Percentiles rank a stretch among this genome's conserved stretches.
phyloP scores from a whole-genome alignment of 2,113 vertebrate genomes.

The Gadus macrocephalus region DNA sequence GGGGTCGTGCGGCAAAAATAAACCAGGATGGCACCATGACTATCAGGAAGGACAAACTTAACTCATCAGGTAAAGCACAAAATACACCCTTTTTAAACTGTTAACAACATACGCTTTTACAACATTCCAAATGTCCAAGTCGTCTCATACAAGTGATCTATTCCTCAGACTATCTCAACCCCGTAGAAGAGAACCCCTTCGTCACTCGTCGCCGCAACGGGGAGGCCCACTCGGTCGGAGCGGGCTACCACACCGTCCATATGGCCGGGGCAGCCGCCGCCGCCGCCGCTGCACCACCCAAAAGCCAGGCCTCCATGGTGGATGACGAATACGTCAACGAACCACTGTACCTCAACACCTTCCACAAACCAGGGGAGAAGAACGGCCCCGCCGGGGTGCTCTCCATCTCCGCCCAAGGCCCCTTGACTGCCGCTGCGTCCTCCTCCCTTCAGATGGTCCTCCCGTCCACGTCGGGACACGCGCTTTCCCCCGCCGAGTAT shows the following conservation, averaged over 20 bases:
- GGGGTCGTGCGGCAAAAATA: constrained; percentile 76
- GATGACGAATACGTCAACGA: constrained; percentile 93
- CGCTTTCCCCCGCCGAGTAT: constrained; percentile 56
- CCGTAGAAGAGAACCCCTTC: constrained; percentile 96
- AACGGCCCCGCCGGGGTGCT: constrained; percentile 64
- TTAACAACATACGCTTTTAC: background rate
- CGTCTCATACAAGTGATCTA: background rate
- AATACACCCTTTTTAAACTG: background rate
- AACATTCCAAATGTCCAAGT: background rate
- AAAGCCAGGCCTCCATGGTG: constrained; percentile 69
- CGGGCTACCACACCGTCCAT: constrained; percentile 78
- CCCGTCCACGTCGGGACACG: constrained; percentile 58
- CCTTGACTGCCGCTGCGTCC: constrained; percentile 43
- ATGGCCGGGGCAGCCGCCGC: constrained; percentile 45
- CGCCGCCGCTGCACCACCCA: constrained; percentile 57
- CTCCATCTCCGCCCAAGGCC: constrained; percentile 51
- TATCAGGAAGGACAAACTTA: constrained; percentile 76
- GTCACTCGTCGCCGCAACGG: constrained; percentile 89
- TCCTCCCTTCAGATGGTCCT: constrained; percentile 52
- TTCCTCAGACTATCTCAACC: constrained; percentile 83
- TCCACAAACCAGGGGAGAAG: constrained; percentile 81
- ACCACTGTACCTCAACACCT: constrained; percentile 95
- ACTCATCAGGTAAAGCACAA: constrained; percentile 78
- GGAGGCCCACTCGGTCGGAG: constrained; percentile 84
- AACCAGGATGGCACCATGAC: constrained; percentile 87